Evolutionary conservation across 2,113 vertebrate genomes (phyloP).

Genomic region (Leiothrix lutea): DNA sequence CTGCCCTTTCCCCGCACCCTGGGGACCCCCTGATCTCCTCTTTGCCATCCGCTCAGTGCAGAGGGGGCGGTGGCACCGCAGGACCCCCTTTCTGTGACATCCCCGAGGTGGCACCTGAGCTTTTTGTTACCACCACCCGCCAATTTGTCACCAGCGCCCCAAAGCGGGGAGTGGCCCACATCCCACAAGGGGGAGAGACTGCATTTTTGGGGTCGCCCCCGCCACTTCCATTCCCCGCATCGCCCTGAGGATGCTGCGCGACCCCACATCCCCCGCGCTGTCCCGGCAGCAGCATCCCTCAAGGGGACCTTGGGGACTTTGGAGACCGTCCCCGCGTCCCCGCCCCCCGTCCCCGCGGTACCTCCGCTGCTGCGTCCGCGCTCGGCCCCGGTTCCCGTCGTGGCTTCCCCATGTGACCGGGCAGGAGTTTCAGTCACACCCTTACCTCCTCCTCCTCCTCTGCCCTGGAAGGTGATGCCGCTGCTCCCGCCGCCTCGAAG

Average conservation of each 20-base stretch:
- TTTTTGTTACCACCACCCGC: not conserved
- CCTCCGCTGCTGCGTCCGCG: not conserved
- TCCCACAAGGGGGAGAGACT: not conserved
- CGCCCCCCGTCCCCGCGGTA: not conserved
- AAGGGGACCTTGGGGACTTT: not conserved
- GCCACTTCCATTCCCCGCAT: not conserved
- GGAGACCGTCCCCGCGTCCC: not conserved
- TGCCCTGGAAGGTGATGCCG: not conserved
- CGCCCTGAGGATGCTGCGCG: not conserved
- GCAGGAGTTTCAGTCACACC: not conserved
- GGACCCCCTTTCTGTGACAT: not conserved
- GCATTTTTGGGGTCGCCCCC: not conserved
- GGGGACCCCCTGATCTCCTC: not conserved
- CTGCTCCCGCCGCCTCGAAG: not conserved
- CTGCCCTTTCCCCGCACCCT: not conserved
- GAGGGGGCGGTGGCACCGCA: too few species aligned
- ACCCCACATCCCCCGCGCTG: too few species aligned
- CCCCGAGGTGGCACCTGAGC: not conserved
- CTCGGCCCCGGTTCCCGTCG: not conserved
- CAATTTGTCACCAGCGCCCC: not conserved
- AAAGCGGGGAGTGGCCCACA: not conserved
- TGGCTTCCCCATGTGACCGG: not conserved
- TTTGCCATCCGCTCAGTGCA: not conserved
- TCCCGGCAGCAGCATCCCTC: not conserved
- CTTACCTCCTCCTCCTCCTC: not conserved